Conservation (phyloP, 2,888 invertebrate species). For the Athrips mouffetella region DNA sequence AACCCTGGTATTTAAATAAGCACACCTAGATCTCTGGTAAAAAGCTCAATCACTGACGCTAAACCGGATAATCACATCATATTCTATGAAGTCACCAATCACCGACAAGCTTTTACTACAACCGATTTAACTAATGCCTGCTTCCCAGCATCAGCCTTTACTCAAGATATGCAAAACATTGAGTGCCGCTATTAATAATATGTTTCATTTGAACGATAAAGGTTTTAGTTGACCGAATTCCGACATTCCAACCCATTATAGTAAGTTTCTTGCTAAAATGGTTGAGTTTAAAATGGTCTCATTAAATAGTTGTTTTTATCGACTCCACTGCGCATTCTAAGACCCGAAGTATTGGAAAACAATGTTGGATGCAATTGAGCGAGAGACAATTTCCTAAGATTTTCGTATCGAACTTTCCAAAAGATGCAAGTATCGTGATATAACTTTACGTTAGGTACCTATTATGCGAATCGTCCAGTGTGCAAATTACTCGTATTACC, state of each 20-base stretch:
- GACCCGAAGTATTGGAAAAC: constrained; percentile 11
- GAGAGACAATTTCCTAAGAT: not conserved
- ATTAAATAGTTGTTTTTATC: constrained; percentile 7
- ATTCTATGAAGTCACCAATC: constrained; percentile 35
- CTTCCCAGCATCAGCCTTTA: constrained; percentile 7
- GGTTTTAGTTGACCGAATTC: constrained; percentile 39
- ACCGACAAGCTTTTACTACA: constrained; percentile 31
- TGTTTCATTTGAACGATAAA: constrained; percentile 35
- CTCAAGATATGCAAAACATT: constrained; percentile 38
- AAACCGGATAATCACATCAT: constrained; percentile 42
- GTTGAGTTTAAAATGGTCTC: too few relatives aligned
- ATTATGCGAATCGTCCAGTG: not conserved
- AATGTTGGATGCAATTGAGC: constrained; percentile 1
- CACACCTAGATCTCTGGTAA: not conserved
- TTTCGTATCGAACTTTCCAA: too few relatives aligned
- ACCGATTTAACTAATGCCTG: constrained; percentile 41
- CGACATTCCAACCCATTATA: constrained; percentile 27
- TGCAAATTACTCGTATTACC: constrained; percentile 14
- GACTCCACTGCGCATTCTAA: not conserved
- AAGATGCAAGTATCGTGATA: too few relatives aligned
- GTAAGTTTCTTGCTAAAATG: not conserved
- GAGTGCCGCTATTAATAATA: constrained; percentile 36
- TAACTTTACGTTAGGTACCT: too few relatives aligned
- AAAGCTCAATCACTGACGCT: constrained; percentile 30
- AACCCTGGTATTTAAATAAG: not conserved